Conservation (phyloP, 2,888 invertebrate species). For the Epinotia ramella region DNA sequence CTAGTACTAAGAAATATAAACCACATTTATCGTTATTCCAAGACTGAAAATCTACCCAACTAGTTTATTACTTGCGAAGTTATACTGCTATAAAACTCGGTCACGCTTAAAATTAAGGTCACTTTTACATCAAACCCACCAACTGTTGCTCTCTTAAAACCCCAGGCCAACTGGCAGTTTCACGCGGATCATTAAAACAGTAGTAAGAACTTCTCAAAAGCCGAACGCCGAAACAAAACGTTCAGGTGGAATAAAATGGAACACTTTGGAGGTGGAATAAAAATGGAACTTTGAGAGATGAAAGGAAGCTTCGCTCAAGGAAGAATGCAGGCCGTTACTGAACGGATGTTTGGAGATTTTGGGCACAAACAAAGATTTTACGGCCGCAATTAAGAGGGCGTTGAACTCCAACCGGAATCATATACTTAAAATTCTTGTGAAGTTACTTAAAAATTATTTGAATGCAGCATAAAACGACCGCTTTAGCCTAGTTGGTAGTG, state of each 20-base stretch:
- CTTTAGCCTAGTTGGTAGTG: no score
- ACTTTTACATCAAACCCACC: slow-evolving; percentile 15
- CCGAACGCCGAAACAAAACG: slow-evolving; percentile 42
- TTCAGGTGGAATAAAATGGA: slow-evolving; percentile 32
- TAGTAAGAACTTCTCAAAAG: slow-evolving; percentile 31
- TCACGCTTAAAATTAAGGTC: slow-evolving; percentile 13
- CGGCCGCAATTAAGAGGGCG: slow-evolving; percentile 63
- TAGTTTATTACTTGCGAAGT: neutral
- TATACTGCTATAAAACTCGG: slow-evolving; percentile 4
- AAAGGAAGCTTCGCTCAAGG: slow-evolving; percentile 36
- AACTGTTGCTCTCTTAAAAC: slow-evolving; percentile 32
- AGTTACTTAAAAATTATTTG: slow-evolving; percentile 17
- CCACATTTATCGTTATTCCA: neutral
- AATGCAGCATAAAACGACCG: neutral
- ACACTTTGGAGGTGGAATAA: slow-evolving; percentile 23
- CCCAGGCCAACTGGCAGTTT: slow-evolving; percentile 15
- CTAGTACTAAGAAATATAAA: neutral
- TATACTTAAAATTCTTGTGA: slow-evolving; percentile 24
- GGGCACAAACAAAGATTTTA: slow-evolving; percentile 69
- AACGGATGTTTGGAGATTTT: slow-evolving; percentile 56
- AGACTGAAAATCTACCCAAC: neutral
- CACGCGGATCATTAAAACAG: slow-evolving; percentile 39
- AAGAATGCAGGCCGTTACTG: slow-evolving; percentile 42
- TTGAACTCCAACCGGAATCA: slow-evolving; percentile 13
- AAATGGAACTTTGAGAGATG: slow-evolving; percentile 40